Percentiles rank a stretch among this genome's conserved stretches.
These are phyloP conservation scores for Argyrosomus regius DNA, from an alignment of 2,797 vertebrate species.

Conservation along the genomic window DNA sequence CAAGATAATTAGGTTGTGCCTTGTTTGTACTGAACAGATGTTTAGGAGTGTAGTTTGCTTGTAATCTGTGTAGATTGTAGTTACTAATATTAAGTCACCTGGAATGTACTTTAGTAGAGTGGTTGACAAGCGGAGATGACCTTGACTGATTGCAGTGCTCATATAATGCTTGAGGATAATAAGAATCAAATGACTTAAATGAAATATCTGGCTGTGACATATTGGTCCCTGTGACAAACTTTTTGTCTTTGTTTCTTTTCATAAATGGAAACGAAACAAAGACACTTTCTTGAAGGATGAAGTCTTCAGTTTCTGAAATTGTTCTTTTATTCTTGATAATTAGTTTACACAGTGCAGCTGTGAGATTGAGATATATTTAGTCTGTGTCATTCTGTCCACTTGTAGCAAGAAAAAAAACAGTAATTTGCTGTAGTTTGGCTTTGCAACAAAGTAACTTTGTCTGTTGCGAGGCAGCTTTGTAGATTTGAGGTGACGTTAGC, in stretches of 20 bases:
- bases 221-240: not conserved
- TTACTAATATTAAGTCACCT: not conserved
- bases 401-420: not conserved
- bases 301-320: not conserved
- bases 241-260: not conserved
- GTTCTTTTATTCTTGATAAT: slow-evolving; percentile 28
- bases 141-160: not conserved
- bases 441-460: slow-evolving; percentile 19
- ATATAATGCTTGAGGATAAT: not conserved
- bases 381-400: not conserved
- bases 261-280: not conserved
- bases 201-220: not conserved
- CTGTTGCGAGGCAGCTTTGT: slow-evolving; percentile 4
- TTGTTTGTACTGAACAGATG: not conserved
- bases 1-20: not conserved
- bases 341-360: slow-evolving; percentile 23
- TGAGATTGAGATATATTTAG: slow-evolving; percentile 23
- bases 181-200: slow-evolving; percentile 6
- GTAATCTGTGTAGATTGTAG: not conserved
- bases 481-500: not conserved
- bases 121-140: not conserved
- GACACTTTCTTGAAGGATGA: not conserved
- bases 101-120: not conserved
- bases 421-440: slow-evolving; percentile 24
- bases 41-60: no score